Evolutionary conservation across 2,113 vertebrate species (phyloP), one percentile per base, ranked within the genome.

Genomic region (Sakesphorus luctuosus): DNA sequence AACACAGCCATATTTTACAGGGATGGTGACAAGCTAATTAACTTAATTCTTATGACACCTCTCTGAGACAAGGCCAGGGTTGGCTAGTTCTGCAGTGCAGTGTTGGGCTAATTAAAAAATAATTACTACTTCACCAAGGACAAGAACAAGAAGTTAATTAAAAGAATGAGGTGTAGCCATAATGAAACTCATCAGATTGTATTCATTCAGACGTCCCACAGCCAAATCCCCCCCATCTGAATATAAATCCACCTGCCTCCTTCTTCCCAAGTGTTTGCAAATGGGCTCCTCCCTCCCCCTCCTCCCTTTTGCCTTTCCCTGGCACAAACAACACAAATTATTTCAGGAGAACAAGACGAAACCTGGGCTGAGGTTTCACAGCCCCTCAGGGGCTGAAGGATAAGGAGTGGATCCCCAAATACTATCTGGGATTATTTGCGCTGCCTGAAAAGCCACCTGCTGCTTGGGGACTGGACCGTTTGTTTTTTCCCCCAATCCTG

Each of bases 71-170:
- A 98, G 97, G 97, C 96, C 84, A 96, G 93, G 97, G 96, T 94
- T 97, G 97, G 97, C 93, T 88, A 97, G 95, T 96, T 96, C 96
- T 94, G 97, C 97, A 98, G 94, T 97, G 95, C 97, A 90, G 97
- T 55, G 94, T 94, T 92, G 90, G 96, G 90, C 98, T 98, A 98
- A 98, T 98, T 98, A 98, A 98, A 98, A 98, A 98, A 98, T 98
- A 98, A 98, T 98, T 98, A 98, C 97, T 98, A 97, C 97, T 97
- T 96, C 94, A 97, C 97, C 98, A 97, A 98, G 97, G 98, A 98
- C 96, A 97, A 97, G 98, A 98, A 98, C 98, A 98, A 98, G 98
- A 98, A 98, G 96, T 98, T 98, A 98, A 98, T 98, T 98, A 98
- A 98, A 98, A 98, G 98, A 97, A 43, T 62, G 95, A 98, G 97